Base-by-base conservation (phyloP, 37 sponge, comb jelly and placozoan species). In the Oopsacas minuta region DNA sequence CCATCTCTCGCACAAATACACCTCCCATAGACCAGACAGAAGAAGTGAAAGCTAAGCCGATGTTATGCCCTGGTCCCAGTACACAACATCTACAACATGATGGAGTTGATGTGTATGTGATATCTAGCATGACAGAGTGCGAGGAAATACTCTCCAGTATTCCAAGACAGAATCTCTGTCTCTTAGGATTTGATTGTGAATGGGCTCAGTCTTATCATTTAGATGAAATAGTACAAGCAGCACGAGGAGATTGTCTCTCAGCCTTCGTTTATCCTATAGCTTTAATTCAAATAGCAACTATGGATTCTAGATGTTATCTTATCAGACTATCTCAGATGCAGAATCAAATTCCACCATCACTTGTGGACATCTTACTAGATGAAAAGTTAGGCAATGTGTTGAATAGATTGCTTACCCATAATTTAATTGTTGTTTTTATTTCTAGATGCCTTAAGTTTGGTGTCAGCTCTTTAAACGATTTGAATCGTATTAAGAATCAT, bases 1-100 rank as follows among this genome's bases (percentile, higher is more conserved):
- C 75, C 7, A 3, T 5, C 75, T 25, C 28, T n/a, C 17, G 1
- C 17, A 3, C 75, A 3, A 25, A 25, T 25, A 61, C 30, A 3
- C 28, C 75, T 3, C 75, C 75, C 22, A 12, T 17, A 22, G 51
- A 46, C 17, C 12, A 17, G 51, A 17, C 49, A 42, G 75, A 61
- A 3, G 75, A 61, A 34, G 75, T 61, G 75, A 3, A 34, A 61
- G 75, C 75, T 20, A 61, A 61, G 30, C 75, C 75, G 22, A 5
- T 32, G 75, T 61, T 61, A 5, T 42, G 15, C 49, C 22, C 20
- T 34, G 7, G 28, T 25, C 5, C 75, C 22, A 61, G 32, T 32
- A 61, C 75, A 25, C 75, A 61, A 34, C 75, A 61, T 61, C 75
- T 61, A 5, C 75, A 61, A 34, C 75, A 61, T n/a, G 75, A 61